phyloP scores from a whole-genome alignment of 30 jellyfish, hydroid and myxozoan genomes.

The Mastigias papua region DNA sequence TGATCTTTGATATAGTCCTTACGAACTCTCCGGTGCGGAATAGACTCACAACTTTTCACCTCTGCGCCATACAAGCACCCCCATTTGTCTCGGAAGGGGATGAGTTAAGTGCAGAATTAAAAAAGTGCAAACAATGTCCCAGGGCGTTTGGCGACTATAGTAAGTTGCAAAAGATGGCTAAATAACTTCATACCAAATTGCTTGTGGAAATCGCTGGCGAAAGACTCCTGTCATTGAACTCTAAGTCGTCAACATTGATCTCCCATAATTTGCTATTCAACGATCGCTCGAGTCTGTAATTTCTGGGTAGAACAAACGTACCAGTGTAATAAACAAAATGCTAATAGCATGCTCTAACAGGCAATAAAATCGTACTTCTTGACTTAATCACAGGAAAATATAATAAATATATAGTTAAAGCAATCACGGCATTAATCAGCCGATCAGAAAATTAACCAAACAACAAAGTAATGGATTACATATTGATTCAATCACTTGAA shows the following conservation, averaged over 20 bases:
- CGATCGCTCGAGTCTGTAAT: slow-evolving; percentile 81
- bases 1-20: too few relatives aligned
- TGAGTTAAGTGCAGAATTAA: too few relatives aligned
- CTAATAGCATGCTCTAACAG: neutral
- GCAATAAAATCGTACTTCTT: neutral
- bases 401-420: neutral
- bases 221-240: slow-evolving; percentile 50
- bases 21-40: too few relatives aligned
- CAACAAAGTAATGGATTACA: neutral
- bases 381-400: neutral
- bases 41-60: too few relatives aligned
- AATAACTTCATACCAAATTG: slow-evolving; percentile 71
- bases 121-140: too few relatives aligned
- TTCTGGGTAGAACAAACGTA: slow-evolving; percentile 29
- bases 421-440: neutral
- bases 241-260: slow-evolving; percentile 73
- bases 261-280: slow-evolving; percentile 95
- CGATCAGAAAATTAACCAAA: neutral
- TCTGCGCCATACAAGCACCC: too few relatives aligned
- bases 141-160: too few relatives aligned
- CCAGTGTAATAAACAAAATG: neutral
- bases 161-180: too few relatives aligned
- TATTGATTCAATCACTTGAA: neutral
- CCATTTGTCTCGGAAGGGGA: too few relatives aligned
- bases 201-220: slow-evolving; percentile 80